Conservation (phyloP, 2,113 vertebrate species). For the Aix galericulata region DNA sequence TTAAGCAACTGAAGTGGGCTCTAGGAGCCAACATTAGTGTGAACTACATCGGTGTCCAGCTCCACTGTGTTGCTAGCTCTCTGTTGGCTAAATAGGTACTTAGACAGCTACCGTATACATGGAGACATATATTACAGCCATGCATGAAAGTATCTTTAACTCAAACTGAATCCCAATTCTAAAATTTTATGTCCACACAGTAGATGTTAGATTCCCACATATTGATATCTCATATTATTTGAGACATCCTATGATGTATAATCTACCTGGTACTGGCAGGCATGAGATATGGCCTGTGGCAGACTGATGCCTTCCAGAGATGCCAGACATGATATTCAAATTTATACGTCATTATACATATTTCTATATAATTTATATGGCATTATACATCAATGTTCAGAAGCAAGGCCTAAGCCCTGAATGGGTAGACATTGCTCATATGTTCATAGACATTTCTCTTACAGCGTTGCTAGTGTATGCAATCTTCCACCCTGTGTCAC, state of each 20-base stretch:
- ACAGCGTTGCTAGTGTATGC: neutral
- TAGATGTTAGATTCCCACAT: neutral
- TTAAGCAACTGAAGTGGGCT: neutral
- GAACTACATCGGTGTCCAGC: neutral
- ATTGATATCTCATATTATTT: neutral
- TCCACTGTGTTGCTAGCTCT: neutral
- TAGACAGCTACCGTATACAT: neutral
- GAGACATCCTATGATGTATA: neutral
- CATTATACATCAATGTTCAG: neutral
- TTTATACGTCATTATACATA: too few species aligned
- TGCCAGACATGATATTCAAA: neutral
- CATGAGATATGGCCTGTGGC: neutral
- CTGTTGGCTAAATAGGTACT: neutral
- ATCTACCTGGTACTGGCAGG: neutral
- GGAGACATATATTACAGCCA: neutral
- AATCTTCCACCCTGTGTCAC: neutral
- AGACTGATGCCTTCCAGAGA: neutral
- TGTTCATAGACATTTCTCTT: neutral
- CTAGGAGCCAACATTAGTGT: neutral
- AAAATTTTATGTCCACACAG: neutral
- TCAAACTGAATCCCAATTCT: neutral
- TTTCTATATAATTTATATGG: too few species aligned
- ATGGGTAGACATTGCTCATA: too few species aligned
- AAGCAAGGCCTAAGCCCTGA: neutral
- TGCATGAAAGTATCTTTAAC: fast-evolving